A percentile compares a stretch with the other conserved stretches of the same genome.
phyloP scores from a whole-genome alignment of 2,113 vertebrate genomes.

The Ptilonorhynchus violaceus region DNA sequence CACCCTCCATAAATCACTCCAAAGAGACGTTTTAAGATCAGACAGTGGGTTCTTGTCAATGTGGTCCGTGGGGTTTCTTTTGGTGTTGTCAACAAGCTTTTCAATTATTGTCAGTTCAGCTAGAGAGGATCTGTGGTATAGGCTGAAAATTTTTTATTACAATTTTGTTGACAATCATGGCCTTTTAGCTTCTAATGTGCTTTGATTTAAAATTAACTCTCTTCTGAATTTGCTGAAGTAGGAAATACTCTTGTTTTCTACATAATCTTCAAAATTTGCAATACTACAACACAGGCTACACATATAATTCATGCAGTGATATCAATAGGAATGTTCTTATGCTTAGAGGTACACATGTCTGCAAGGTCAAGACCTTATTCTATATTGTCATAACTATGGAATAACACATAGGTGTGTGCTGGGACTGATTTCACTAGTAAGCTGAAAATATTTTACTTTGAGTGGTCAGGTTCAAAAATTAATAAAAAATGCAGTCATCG shows the following conservation, averaged over 20 bases:
- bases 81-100: background rate
- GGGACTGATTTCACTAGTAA: background rate
- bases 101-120: background rate
- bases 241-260: background rate
- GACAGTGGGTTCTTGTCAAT: fast-evolving
- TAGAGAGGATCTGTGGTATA: background rate
- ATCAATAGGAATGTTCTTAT: background rate
- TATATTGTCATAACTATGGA: background rate
- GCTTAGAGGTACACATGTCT: background rate
- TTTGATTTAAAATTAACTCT: background rate
- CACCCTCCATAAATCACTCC: background rate
- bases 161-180: background rate
- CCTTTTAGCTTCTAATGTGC: background rate
- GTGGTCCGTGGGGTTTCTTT: background rate
- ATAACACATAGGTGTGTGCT: background rate
- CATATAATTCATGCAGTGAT: background rate
- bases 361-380: background rate
- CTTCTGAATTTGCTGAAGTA: background rate
- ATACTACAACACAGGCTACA: background rate
- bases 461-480: background rate
- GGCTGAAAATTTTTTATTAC: background rate
- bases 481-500: background rate
- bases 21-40: background rate
- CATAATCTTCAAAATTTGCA: background rate
- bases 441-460: background rate